Percentiles rank a stretch among this genome's conserved stretches.
Conservation (phyloP, 2,113 vertebrate species). For the Ptilorrhoa leucosticta region DNA sequence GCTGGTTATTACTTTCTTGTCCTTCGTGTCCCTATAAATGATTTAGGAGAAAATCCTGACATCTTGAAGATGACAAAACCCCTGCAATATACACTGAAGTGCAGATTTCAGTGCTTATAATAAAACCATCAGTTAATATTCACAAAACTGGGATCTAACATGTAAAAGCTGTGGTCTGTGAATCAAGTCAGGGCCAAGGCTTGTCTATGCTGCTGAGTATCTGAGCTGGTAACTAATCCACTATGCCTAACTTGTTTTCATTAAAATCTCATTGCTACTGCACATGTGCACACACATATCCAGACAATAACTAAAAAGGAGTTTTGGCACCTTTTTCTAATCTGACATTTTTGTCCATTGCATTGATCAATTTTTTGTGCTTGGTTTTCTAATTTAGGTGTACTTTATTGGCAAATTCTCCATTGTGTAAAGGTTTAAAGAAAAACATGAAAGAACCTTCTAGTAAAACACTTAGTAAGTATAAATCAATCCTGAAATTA, state of each 20-base stretch:
- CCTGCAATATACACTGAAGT: background rate
- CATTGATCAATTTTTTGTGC: background rate
- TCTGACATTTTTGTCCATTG: background rate
- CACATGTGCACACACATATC: rapidly evolving
- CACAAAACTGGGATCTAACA: background rate
- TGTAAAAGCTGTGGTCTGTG: background rate
- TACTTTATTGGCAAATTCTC: slow-evolving; percentile 73
- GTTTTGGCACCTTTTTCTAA: background rate
- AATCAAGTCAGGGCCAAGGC: background rate
- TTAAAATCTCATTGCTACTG: background rate
- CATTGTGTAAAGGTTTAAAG: slow-evolving; percentile 70
- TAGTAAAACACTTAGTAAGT: slow-evolving; percentile 71
- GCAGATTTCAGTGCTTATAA: background rate
- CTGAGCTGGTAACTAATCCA: background rate
- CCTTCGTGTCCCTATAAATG: background rate
- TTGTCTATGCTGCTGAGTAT: background rate
- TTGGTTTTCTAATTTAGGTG: slow-evolving; percentile 70
- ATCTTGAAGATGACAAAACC: background rate
- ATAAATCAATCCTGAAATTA: background rate
- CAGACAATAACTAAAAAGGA: background rate
- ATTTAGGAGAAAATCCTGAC: background rate
- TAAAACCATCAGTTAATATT: background rate
- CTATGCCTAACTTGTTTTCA: background rate
- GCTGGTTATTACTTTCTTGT: background rate
- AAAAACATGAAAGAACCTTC: background rate